Base-by-base conservation (phyloP, 1,140 invertebrate genomes). In the Drosophila murphyi region DNA sequence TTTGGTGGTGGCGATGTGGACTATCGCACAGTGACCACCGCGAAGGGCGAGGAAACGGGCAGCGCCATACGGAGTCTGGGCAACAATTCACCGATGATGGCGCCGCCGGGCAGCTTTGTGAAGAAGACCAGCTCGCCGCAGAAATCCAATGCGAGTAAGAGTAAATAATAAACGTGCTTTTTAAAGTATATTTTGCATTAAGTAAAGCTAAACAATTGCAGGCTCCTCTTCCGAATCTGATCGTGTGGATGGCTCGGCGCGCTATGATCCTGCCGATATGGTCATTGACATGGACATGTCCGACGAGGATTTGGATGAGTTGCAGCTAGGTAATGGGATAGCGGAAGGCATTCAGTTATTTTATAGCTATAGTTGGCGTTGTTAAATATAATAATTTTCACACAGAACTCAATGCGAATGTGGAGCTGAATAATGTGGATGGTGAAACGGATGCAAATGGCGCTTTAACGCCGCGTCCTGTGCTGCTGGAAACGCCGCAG, bases 211-310 rank as follows among this genome's bases (percentile, higher is more conserved):
- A 43, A 34, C 43, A 20, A 34, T 50, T 28, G 6, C 51, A 92
- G 90, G 89, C 50, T 90, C 89, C 3, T 91, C 87, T 7, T 91
- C 83, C 8, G 87, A 92, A 63, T 87, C 83, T 20, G 85, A 80
- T 54, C 86, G 90, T 4, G 72, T 88, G n/a, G 91, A 89, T 92
- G 93, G 63, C 4, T 72, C 78, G 6, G 54, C 77, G 12, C 72
- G 90, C 8, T 83, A 92, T 64, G 93, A 93, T 87, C 79, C 82
- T 3, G 76, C 92, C 47, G 95, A 95, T 74, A 95, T 94, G 90
- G 94, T 95, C 5, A 94, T 96, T 37, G 95, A 96, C 67, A 96
- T 96, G 95, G 95, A 96, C 56, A 94, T 96, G 93, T 96, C 95
- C 28, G 95, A 96, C 72, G 95, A 96, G n/a, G 95, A 96, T 54